A percentile compares a stretch with the other conserved stretches of the same genome.
phyloP scores from a whole-genome alignment of 2,888 invertebrate species.

The Volucella bombylans region DNA sequence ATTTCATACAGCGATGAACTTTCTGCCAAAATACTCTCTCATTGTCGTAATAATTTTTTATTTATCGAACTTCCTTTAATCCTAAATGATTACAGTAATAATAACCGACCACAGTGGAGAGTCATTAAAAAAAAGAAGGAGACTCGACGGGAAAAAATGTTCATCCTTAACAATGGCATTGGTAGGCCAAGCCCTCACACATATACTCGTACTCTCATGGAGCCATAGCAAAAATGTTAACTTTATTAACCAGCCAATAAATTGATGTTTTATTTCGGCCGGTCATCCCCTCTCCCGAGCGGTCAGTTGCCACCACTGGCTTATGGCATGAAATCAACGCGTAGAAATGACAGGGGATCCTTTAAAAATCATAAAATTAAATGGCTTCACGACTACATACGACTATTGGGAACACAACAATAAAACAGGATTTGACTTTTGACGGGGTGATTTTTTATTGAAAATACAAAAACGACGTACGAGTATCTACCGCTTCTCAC shows the following conservation, averaged over 20 bases:
- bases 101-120: conserved; percentile 65
- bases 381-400: conserved; percentile 43
- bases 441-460: conserved; percentile 43
- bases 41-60: conserved; percentile 65
- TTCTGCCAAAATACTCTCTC: conserved; percentile 34
- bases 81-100: conserved; percentile 73
- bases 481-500: neutral
- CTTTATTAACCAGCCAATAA: conserved; percentile 70
- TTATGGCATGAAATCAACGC: conserved; percentile 10
- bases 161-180: conserved; percentile 62
- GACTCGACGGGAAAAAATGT: conserved; percentile 3
- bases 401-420: conserved; percentile 9
- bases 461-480: conserved; percentile 26
- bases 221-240: conserved; percentile 57
- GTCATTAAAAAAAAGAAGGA: conserved; percentile 58
- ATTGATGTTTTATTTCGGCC: conserved; percentile 47
- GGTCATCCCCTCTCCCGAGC: neutral
- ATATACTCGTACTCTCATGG: conserved; percentile 6
- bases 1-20: conserved; percentile 47
- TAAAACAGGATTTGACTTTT: conserved; percentile 72
- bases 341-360: conserved; percentile 60
- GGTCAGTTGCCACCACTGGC: neutral
- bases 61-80: conserved; percentile 73
- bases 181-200: neutral
- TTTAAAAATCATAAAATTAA: conserved; percentile 73